These are phyloP conservation scores for Sphaerophoria taeniata DNA, from an alignment of 2,888 invertebrate species.

Conservation along the genomic window DNA sequence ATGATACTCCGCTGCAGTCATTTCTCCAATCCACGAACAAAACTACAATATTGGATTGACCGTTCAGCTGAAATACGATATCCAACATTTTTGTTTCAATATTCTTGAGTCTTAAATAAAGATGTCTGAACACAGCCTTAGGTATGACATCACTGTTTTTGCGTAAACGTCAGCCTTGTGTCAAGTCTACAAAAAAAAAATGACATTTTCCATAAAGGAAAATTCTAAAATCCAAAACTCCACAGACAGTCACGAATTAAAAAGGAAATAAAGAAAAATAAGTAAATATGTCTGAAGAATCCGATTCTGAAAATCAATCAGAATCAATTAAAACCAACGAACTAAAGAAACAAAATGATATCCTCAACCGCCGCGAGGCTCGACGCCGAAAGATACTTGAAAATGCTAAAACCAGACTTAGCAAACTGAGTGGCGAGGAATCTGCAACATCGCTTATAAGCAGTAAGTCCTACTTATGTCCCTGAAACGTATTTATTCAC, in stretches of 20 bases:
- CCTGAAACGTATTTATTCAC: too few relatives aligned
- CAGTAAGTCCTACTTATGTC: too few relatives aligned
- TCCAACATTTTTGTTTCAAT: too few relatives aligned
- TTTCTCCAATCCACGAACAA: too few relatives aligned
- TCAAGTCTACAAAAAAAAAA: constrained; percentile 17
- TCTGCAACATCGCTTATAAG: constrained; percentile 20
- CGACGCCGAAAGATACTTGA: constrained; percentile 58
- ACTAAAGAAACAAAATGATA: constrained; percentile 51
- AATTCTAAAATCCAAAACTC: constrained; percentile 26
- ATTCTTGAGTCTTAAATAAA: background rate
- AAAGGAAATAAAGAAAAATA: constrained; percentile 13
- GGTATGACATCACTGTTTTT: constrained; percentile 38
- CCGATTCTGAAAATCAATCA: constrained; percentile 37
- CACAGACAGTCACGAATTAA: background rate
- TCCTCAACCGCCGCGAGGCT: constrained; percentile 53
- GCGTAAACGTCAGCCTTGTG: background rate
- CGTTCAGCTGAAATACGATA: too few relatives aligned
- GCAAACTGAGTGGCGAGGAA: constrained; percentile 53
- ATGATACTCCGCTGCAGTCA: too few relatives aligned
- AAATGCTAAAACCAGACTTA: constrained; percentile 61
- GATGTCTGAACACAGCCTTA: background rate
- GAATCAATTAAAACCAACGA: constrained; percentile 48
- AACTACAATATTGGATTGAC: too few relatives aligned
- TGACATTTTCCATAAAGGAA: constrained; percentile 37
- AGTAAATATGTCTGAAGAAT: constrained; percentile 57